These are phyloP conservation scores for Biston stratarius DNA, from an alignment of 2,888 invertebrate genomes.

Conservation along the genomic window DNA sequence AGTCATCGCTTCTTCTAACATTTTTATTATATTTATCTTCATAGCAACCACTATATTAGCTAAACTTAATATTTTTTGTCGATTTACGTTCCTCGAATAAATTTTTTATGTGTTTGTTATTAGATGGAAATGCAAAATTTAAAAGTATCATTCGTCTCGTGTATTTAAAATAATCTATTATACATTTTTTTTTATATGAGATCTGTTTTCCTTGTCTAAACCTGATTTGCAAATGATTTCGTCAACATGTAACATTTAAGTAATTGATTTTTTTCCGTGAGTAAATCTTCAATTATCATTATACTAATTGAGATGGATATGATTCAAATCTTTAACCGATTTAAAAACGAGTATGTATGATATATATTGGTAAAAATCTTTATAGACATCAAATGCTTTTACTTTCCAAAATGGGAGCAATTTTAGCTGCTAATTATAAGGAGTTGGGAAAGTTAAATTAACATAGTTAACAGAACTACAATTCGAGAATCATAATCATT, in stretches of 20 bases:
- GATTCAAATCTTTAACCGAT: background rate
- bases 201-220: constrained; percentile 26
- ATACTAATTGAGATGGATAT: background rate
- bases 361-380: background rate
- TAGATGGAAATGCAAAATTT: constrained; percentile 3
- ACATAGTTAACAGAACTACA: background rate
- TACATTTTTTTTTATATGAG: constrained; percentile 13
- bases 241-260: constrained; percentile 2
- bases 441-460: constrained; percentile 16
- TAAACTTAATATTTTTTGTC: background rate
- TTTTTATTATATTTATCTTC: background rate
- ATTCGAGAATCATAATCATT: constrained; percentile 6
- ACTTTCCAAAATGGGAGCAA: constrained; percentile 3
- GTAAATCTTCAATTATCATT: constrained; percentile 1
- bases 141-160: constrained; percentile 5
- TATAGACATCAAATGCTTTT: background rate
- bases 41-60: background rate
- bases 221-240: constrained; percentile 20
- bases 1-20: background rate
- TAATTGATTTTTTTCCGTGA: background rate
- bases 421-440: constrained; percentile 10
- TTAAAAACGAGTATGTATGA: too few relatives aligned
- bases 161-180: constrained; percentile 10
- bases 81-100: background rate
- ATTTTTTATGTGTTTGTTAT: background rate